Evolutionary conservation across 2,797 vertebrate species (phyloP).

Genomic region (Mionectes olivaceus): DNA sequence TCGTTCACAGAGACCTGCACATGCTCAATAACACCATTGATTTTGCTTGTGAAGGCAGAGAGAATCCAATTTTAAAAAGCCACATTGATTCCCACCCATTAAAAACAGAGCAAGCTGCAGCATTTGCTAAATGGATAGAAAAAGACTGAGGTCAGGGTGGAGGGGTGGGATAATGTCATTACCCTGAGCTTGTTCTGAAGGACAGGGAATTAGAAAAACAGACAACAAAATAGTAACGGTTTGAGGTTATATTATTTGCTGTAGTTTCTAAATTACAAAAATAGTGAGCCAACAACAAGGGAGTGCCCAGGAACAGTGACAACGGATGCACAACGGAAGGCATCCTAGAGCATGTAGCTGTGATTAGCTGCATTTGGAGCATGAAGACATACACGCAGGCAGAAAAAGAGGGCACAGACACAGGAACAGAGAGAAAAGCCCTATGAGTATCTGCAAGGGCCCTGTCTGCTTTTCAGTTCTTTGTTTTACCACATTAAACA

Average conservation of each 20-base stretch:
- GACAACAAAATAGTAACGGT: not conserved
- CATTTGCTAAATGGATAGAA: slow-evolving; percentile 61
- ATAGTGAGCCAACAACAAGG: not conserved
- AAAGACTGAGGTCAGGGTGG: slow-evolving; percentile 46
- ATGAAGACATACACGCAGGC: slow-evolving; percentile 12
- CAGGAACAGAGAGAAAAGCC: not conserved
- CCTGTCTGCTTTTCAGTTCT: slow-evolving; percentile 20
- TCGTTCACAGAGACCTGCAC: slow-evolving; percentile 38
- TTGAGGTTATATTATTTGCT: not conserved
- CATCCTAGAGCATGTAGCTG: slow-evolving; percentile 1
- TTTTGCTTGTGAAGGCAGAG: slow-evolving; percentile 68
- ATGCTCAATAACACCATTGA: slow-evolving; percentile 67
- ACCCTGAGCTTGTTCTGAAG: not conserved
- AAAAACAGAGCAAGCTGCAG: slow-evolving; percentile 61
- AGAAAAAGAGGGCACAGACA: not conserved
- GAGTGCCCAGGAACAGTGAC: not conserved
- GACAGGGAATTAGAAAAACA: not conserved
- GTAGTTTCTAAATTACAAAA: slow-evolving; percentile 44
- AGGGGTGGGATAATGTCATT: slow-evolving; percentile 44
- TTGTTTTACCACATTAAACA: slow-evolving; percentile 58
- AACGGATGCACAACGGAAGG: not conserved
- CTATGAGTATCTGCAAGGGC: not conserved
- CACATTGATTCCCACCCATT: slow-evolving; percentile 69
- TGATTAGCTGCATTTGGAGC: slow-evolving; percentile 56
- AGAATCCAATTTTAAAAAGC: slow-evolving; percentile 67